Percentiles rank a stretch among this genome's conserved stretches.
These are phyloP conservation scores for Alcedo quadribrachys DNA, from an alignment of 2,797 vertebrate genomes.

Conservation along the genomic window DNA sequence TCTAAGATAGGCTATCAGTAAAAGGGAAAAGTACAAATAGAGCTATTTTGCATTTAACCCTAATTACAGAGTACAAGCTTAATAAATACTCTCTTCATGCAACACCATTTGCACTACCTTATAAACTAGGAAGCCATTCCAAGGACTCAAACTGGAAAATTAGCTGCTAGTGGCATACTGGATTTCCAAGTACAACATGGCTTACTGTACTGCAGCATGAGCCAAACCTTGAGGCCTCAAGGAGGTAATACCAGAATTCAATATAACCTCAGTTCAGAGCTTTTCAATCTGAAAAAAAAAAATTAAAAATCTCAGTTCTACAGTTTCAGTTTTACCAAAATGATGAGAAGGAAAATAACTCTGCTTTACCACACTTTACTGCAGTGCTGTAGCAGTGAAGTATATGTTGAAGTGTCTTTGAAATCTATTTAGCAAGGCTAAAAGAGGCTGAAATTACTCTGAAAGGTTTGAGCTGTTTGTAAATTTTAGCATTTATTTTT, in stretches of 20 bases:
- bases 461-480: not conserved
- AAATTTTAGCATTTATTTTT: fast-evolving
- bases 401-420: not conserved
- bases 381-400: not conserved
- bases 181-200: slow-evolving; percentile 45
- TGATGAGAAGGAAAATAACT: not conserved
- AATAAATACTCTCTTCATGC: slow-evolving; percentile 8
- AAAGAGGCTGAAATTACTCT: not conserved
- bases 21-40: not conserved
- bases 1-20: not conserved
- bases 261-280: not conserved
- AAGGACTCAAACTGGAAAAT: slow-evolving; percentile 39
- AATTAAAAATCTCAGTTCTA: not conserved
- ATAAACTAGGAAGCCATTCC: slow-evolving; percentile 9
- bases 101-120: not conserved
- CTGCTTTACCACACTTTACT: not conserved
- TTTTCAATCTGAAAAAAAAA: not conserved
- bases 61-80: not conserved
- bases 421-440: not conserved
- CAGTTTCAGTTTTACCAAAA: not conserved
- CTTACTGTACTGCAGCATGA: not conserved
- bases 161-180: not conserved
- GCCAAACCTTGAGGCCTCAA: slow-evolving; percentile 40
- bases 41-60: not conserved
- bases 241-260: slow-evolving; percentile 23